Evolutionary conservation across 2,888 invertebrate species (phyloP), one percentile per base, ranked within the genome.

Genomic region (Drosophila pullipes): DNA sequence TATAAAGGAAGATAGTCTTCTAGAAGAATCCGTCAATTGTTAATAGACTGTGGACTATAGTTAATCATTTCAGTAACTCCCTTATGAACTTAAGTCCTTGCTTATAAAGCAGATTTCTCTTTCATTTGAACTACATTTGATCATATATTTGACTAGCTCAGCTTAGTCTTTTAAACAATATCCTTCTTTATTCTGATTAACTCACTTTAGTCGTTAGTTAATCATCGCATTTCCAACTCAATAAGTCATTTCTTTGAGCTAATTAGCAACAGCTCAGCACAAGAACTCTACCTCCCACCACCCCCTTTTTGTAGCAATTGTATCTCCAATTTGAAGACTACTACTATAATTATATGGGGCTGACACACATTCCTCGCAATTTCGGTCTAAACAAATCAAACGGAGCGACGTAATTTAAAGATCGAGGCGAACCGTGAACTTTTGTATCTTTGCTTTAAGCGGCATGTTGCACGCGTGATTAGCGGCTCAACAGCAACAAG

Each of bases 401-500:
- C 47, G 63, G 69, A 58, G 63, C 22, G 37, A 28, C 13, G 64
- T 49, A 62, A 75, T 65, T 75, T 62, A 67, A 62, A 74, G 78
- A 35, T 52, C 44, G 60, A 63, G 49, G 58, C 62, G 37, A 64
- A 61, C 64, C 69, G 60, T 80, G 82, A 82, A 72, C 82, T 82
- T 58, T 74, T 69, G 75, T 80, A 39, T 74, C 77, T 81, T 84
- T 77, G 64, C 75, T 65, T 85, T 77, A 63, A 61, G 82, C 80
- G 82, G 83, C 85, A 83, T 85, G 87, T 87, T 87, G 85, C 87
- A 85, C 81, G 86, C 85, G 87, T 85, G 85, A 87, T 87, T 87
- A 86, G 82, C 83, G 60, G 67, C 62, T 75, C 74, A 78, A 71
- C 57, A 54, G 66, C 50, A 61, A 31, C 49, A 47, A 47, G 22